Evolutionary conservation across 2,113 vertebrate genomes (phyloP), one percentile per base, ranked within the genome.

Genomic region (Hippocampus barbouri): DNA sequence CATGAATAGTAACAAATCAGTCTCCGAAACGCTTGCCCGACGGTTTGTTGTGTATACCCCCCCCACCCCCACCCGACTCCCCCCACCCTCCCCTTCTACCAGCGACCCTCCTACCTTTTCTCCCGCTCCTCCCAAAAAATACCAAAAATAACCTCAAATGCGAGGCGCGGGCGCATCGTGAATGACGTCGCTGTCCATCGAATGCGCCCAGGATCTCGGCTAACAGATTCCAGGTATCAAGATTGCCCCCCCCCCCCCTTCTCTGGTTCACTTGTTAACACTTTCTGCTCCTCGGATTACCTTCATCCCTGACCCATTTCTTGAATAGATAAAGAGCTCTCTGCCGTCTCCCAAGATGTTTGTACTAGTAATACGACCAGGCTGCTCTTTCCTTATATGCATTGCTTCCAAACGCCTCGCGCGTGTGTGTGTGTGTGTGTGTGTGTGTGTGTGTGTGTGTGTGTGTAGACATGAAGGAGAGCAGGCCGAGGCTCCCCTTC

Each of bases 1-100:
- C 91, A 91, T 89, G 90, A 92, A 85, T 91, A 91, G 88, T 91
- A 91, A 91, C 49, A 83, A 91, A 90, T 87, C 86, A 91, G 87
- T 92, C 91, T 92, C 87, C 88, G 87, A 94, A 93, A 93, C 84
- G 85, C 72, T 86, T 83, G 75, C 85, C 92, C 77, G 49, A 70
- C 76, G 72, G 92, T 88, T 89, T 86, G 87, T 85, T 89, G 91
- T 85, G 87, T 81, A 69, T 66, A 76, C 25, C 70, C 74, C 56
- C 5, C 53, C 21, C 1, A n/a, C n/a, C 25, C 25, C 25, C 25
- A 25, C 25, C 25, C 25, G 1, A 25, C 25, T 25, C 25, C 25
- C 49, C 16, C 27, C 68, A 72, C 49, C 74, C 27, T 66, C 72
- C 49, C 10, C 43, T 30, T 7, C 69, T 14, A 71, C 62, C 45